Base-by-base conservation (phyloP, 2,113 vertebrate genomes). In the Hemichromis elongatus region DNA sequence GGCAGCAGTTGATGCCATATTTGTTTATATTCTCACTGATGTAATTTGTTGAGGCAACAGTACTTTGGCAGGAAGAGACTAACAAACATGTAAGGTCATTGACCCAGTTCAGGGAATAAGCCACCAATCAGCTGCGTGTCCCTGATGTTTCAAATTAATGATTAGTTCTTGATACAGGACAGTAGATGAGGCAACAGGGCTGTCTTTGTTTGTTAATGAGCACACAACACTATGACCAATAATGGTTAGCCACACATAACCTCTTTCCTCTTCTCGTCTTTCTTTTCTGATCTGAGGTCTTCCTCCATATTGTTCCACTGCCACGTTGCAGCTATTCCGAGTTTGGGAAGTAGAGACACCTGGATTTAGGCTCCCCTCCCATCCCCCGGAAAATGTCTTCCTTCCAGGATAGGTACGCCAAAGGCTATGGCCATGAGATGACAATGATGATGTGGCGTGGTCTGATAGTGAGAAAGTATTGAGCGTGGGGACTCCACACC, bases 241-340 rank as follows among this genome's bases (percentile, higher is more conserved):
- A 85, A 86, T 73, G 63, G 81, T 83, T 82, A 81, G 88, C 86
- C 79, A 86, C 52, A 89, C 79, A 77, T 10, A 52, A 81, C 14
- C 68, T 33, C 82, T 75, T 90, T 93, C 88, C 86, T 81, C 79
- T 55, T 88, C 40, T 80, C 54, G 18, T 57, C 61, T 81, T 89
- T 89, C 61, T 90, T 88, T 92, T 91, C 55, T 80, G 79, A 80
- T 50, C 35, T 45, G 55, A 82, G 82, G 79, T 79, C 83, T 94
- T 93, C 93, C 92, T 93, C 61, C 70, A 80, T 91, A 94, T 94
- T 95, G 94, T 95, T 94, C 87, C 82, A 80, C 75, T 86, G 87
- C 91, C 89, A 93, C 80, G 42, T 86, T 77, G 92, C 86, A 87
- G 2, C 79, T 12, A 18, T 68, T 79, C 19, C 13, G 24, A 81